These are phyloP conservation scores for Corythucha ciliata DNA, from an alignment of 2,888 invertebrate species.

Conservation along the genomic window DNA sequence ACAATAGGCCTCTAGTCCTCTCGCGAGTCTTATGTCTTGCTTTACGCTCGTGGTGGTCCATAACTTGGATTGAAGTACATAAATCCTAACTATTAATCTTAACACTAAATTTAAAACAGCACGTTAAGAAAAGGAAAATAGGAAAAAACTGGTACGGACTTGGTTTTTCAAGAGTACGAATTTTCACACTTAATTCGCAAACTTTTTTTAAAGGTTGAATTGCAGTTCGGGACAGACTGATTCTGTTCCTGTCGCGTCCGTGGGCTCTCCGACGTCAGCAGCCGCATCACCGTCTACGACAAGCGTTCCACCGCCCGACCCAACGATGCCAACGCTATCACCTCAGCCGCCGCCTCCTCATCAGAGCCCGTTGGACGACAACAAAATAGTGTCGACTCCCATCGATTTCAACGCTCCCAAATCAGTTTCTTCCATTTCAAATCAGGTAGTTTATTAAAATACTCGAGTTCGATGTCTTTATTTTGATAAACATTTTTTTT, in stretches of 20 bases:
- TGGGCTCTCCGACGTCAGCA: constrained; percentile 52
- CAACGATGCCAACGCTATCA: constrained; percentile 61
- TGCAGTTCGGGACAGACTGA: constrained; percentile 28
- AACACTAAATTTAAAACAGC: no score
- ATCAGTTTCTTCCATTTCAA: constrained; percentile 42
- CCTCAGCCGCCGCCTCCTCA: constrained; percentile 51
- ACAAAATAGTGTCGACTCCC: constrained; percentile 40
- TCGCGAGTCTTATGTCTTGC: no score
- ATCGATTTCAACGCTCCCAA: constrained; percentile 41
- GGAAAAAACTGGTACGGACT: no score
- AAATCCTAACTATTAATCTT: no score
- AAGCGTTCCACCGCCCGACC: constrained; percentile 56
- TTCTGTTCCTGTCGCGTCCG: constrained; percentile 46
- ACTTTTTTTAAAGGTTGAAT: constrained; percentile 17
- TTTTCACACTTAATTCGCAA: no score
- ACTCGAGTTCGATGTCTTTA: neutral
- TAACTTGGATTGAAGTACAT: no score
- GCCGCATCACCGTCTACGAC: constrained; percentile 62
- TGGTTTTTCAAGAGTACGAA: no score
- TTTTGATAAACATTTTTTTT: no score
- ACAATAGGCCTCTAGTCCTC: no score
- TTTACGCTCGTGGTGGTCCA: no score
- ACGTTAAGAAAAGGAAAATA: no score
- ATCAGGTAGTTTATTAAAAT: constrained; percentile 40
- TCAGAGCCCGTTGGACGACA: constrained; percentile 32